Evolutionary conservation across 2,888 invertebrate species (phyloP), one percentile per base, ranked within the genome.

Genomic region (Melikaiella ostensackeni): DNA sequence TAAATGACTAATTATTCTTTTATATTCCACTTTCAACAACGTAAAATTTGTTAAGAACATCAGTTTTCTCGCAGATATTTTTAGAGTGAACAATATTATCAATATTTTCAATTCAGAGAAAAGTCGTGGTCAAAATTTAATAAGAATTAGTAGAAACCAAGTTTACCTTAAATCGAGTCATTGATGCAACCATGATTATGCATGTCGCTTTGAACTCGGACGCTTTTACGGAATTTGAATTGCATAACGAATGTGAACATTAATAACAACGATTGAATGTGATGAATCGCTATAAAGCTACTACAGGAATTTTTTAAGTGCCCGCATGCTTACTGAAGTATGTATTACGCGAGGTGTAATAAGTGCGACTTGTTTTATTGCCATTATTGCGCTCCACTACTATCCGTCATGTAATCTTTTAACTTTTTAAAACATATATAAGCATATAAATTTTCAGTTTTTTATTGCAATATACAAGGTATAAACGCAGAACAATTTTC

Each of bases 261-360:
- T 59, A 24, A 59, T 59, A 59, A 27, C 59, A 59, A 59, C 27
- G 27, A 59, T 59, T 59, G 27, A 59, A 59, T 59, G 24, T 59
- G 27, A 27, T 59, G 59, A 59, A 24, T 59, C 59, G 59, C 24
- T 24, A 59, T 59, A 59, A 59, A 59, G 24, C 59, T 13, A 5
- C 59, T 27, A 11, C 11, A 59, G 59, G 59, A 59, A 59, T 59
- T 59, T 59, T 59, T 59, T 59, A 59, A 59, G 27, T 59, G 59
- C 59, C 13, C 59, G 50, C 21, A 27, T 59, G 59, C 24, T 16
- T 59, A 59, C 59, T 59, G 13, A 59, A 59, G 59, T 59, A 27
- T 59, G 27, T 24, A 76, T 35, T 21, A 70, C n/a, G 57, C 8
- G 62, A 35, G 38, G 62, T 55, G 38, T 6, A 73, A 30, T 73